Conservation (phyloP, 2,797 vertebrate genomes). For the Xenentodon cancila region DNA sequence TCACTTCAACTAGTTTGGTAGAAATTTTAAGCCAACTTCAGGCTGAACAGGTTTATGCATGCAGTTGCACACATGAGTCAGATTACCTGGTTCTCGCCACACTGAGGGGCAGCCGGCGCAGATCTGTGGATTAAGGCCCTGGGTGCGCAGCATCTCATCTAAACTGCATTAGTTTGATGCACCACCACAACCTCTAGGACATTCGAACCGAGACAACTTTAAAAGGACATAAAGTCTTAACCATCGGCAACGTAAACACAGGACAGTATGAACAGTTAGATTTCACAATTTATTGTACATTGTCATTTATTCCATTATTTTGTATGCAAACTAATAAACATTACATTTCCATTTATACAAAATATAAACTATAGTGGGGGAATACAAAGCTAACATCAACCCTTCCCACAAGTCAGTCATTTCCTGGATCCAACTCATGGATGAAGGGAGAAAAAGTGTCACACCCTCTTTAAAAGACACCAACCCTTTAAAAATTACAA, state of each 20-base stretch:
- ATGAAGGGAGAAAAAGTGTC: conserved; percentile 53
- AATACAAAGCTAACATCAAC: conserved; percentile 71
- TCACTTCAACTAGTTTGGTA: no score
- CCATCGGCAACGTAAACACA: conserved; percentile 14
- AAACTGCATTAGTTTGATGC: conserved; percentile 46
- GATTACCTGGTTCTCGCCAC: no score
- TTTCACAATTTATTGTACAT: conserved; percentile 78
- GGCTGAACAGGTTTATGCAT: no score
- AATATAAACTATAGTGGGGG: conserved; percentile 79
- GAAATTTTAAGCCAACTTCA: no score
- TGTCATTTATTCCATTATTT: conserved; percentile 66
- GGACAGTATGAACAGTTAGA: conserved; percentile 28
- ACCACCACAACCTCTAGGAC: no score
- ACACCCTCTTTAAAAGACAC: conserved; percentile 61
- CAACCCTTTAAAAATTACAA: conserved; percentile 51
- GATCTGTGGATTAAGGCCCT: conserved; percentile 58
- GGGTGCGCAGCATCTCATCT: conserved; percentile 62
- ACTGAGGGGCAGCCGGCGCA: conserved; percentile 23
- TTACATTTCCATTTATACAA: conserved; percentile 80
- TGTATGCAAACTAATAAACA: conserved; percentile 74
- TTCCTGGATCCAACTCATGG: conserved; percentile 56
- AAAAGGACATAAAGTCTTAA: neutral
- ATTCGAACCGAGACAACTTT: neutral
- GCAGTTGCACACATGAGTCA: no score
- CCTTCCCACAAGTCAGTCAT: conserved; percentile 67